Evolutionary conservation across 2,888 invertebrate genomes (phyloP), one percentile per base, ranked within the genome.

Genomic region (Leptinotarsa tumamoca): DNA sequence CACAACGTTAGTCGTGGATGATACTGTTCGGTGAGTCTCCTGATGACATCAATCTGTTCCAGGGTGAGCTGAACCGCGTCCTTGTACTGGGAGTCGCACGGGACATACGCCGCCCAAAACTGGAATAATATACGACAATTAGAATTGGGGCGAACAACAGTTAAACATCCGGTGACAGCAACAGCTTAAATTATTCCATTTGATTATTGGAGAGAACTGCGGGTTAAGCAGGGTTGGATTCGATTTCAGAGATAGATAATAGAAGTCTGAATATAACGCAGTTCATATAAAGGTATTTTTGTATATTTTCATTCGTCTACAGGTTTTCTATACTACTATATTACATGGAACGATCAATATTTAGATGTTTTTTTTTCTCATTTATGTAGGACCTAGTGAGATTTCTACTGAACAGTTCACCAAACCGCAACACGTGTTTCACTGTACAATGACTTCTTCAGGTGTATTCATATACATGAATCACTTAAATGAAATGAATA

Each of bases 61-160:
- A 96, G 90, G 51, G 95, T 95, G 83, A 94, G 90, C 86, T 95
- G 94, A 83, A 96, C 95, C 67, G 96, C 95, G 86, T 96, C 96
- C 84, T 94, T 93, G 87, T 94, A 93, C 87, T 95, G 95, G 67
- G 95, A 92, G 83, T 93, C 93, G 88, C 96, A 96, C 67, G 93
- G 93, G 84, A 95, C 95, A 90, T 95, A 96, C 79, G 95, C 95
- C 67, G 95, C 95, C 96, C 96, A 96, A 88, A 96, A 95, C 95
- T 96, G 91, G 75, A 89, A 90, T 50, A 58, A 70, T 63, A 63
- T 63, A 63, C 63, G 63, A 63, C 63, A 33, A 63, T 63, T 33
- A 63, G 63, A 63, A 63, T 63, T 43, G 33, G 63, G 63, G 63
- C 33, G 63, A 63, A 63, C 63, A 63, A 63, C 63, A 63, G 63